Percentiles rank a stretch among this genome's conserved stretches.
phyloP scores from a whole-genome alignment of 2,797 vertebrate genomes.

The Anisognathus igniventris region DNA sequence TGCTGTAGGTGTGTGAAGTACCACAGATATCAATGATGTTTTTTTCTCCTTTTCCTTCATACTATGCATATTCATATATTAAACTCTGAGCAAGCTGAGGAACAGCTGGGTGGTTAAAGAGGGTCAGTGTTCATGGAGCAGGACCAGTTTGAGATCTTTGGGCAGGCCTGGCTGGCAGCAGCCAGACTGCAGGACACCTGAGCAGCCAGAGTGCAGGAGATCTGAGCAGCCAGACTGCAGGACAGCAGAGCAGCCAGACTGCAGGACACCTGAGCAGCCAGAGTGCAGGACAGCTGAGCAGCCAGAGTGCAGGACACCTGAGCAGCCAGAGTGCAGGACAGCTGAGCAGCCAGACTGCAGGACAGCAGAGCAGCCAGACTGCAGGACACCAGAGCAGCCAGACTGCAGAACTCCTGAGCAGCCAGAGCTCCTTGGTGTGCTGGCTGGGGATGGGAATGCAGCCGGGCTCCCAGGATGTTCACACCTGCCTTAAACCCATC shows the following conservation, averaged over 20 bases:
- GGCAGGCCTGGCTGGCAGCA: not conserved
- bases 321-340: too few relatives aligned
- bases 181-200: not conserved
- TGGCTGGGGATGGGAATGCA: not conserved
- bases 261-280: too few relatives aligned
- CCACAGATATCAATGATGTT: not conserved
- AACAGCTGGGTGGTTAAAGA: not conserved
- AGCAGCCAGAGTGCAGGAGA: not conserved
- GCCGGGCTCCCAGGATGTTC: not conserved
- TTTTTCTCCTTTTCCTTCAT: not conserved
- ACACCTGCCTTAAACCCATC: not conserved
- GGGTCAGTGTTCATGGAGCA: not conserved
- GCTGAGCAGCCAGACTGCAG: too few relatives aligned
- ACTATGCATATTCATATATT: not conserved
- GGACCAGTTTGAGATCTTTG: not conserved
- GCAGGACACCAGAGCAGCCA: too few relatives aligned
- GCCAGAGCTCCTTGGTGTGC: not conserved
- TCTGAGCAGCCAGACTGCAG: too few relatives aligned
- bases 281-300: too few relatives aligned
- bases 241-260: too few relatives aligned
- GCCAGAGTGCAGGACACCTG: too few relatives aligned
- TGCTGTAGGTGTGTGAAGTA: not conserved
- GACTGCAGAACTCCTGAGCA: not conserved
- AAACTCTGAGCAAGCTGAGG: not conserved
- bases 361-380: too few relatives aligned